Base-by-base conservation (phyloP, 2,888 invertebrate genomes). In the Drosophila formosana region DNA sequence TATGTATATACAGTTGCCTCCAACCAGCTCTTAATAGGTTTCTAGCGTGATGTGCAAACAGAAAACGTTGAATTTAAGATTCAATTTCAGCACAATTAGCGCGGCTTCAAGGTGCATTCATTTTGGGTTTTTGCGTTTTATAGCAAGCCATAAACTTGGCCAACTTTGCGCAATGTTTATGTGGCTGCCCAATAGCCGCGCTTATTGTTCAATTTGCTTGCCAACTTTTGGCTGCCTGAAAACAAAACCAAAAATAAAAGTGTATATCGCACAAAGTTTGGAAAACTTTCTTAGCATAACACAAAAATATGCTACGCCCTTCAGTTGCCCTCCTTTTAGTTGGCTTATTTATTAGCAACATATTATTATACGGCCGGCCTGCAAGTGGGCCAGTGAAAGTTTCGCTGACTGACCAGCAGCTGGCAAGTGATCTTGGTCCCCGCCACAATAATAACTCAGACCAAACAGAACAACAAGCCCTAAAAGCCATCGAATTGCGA, bases 311-410 rank as follows among this genome's bases (percentile, higher is more conserved):
- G 61, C 61, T 64, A 25, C 51, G 70, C 56, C 70, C 68, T 70
- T 60, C 63, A 43, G 47, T 46, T 28, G 43, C 46, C 56, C 39
- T 41, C 30, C 53, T 52, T 52, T 37, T n/a, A 56, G 46, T 13
- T 60, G 51, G 64, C 80, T 80, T 88, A 88, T 88, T 83, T 83
- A 83, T 83, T 83, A 80, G 88, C 88, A 75, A 88, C 88, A 82
- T 82, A 82, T 88, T 88, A 83, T 80, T 88, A 82, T 83, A 86
- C 82, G 49, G 32, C 43, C 82, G 49, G 32, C 43, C 26, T 9
- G 56, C 49, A 26, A 76, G 72, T 72, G 72, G 49, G 60, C 51
- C 62, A 65, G 58, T 50, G 66, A 76, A 77, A 80, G 77, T 80
- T 80, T 66, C 66, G 67, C 70, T 61, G 55, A 62, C 65, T 75